Percentiles rank a stretch among this genome's conserved stretches.
Conservation (phyloP, 1,140 invertebrate species). For the Amphibalanus amphitrite region DNA sequence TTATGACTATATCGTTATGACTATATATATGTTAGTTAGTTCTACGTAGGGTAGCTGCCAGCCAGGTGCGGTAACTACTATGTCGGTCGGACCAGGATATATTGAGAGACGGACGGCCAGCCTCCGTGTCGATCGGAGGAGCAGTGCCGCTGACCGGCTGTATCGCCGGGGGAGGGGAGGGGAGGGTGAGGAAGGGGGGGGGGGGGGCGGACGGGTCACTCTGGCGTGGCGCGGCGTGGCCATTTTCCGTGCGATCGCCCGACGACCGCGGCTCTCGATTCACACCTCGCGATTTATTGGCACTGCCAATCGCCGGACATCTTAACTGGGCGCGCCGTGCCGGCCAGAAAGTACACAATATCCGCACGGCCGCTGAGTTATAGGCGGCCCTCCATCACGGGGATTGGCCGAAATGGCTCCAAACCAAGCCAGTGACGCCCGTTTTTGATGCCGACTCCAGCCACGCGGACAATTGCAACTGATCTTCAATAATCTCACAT, state of each 20-base stretch:
- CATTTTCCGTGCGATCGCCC: neutral
- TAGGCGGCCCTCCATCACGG: neutral
- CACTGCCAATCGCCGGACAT: neutral
- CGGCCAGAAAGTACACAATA: slow-evolving; percentile 1
- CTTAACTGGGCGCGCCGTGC: neutral
- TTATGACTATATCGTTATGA: no score
- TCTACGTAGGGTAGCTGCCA: no score
- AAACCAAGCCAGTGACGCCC: neutral
- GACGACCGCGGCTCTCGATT: neutral
- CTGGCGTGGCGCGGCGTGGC: no score
- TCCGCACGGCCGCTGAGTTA: neutral
- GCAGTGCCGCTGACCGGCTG: no score
- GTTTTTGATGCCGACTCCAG: neutral
- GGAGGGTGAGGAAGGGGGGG: no score
- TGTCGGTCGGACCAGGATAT: no score
- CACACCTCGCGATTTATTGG: neutral
- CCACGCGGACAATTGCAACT: slow-evolving; percentile 1
- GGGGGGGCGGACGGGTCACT: neutral
- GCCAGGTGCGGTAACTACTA: no score
- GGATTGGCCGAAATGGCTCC: neutral
- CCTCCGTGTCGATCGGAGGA: no score
- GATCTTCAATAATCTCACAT: slow-evolving; percentile 2
- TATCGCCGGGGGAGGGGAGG: no score
- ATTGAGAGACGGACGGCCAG: no score
- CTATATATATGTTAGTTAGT: no score